Evolutionary conservation across 2,113 vertebrate genomes (phyloP).

Genomic region (Hepsetus odoe): DNA sequence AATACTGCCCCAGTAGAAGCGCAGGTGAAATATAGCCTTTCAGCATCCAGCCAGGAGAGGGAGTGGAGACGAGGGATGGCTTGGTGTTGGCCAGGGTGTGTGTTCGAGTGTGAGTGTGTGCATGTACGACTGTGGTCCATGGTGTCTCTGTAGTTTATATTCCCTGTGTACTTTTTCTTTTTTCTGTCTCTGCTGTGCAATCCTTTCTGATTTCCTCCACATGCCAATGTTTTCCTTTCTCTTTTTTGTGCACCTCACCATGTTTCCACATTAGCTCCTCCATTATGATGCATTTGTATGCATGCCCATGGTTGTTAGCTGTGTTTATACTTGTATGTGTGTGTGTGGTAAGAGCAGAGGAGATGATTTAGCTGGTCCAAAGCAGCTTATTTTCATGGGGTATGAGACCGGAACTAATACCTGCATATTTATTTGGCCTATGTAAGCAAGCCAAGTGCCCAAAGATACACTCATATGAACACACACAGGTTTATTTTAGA

Average conservation of each 20-base stretch:
- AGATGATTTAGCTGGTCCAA: conserved; percentile 67
- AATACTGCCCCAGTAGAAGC: no score
- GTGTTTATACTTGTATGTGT: conserved; percentile 40
- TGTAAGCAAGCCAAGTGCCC: conserved; percentile 57
- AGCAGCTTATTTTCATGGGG: conserved; percentile 63
- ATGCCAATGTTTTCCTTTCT: not conserved
- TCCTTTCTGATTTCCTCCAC: no score
- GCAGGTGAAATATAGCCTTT: no score
- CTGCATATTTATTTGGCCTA: conserved; percentile 71
- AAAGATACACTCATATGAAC: conserved; percentile 1
- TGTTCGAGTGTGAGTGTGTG: conserved; percentile 17
- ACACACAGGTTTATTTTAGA: not conserved
- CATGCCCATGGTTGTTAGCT: conserved; percentile 58
- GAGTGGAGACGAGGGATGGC: no score
- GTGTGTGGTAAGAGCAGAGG: conserved; percentile 53
- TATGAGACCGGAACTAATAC: conserved; percentile 71
- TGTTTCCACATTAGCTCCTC: conserved; percentile 52
- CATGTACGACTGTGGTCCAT: not conserved
- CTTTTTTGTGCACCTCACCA: conserved; percentile 12
- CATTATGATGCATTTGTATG: conserved; percentile 61
- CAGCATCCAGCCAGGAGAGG: no score
- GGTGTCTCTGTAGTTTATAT: not conserved
- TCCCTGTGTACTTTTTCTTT: conserved; percentile 36
- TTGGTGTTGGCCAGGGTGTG: not conserved
- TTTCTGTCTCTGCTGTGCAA: conserved; percentile 45